Evolutionary conservation across 2,888 invertebrate genomes (phyloP).

Genomic region (Catocala nupta): DNA sequence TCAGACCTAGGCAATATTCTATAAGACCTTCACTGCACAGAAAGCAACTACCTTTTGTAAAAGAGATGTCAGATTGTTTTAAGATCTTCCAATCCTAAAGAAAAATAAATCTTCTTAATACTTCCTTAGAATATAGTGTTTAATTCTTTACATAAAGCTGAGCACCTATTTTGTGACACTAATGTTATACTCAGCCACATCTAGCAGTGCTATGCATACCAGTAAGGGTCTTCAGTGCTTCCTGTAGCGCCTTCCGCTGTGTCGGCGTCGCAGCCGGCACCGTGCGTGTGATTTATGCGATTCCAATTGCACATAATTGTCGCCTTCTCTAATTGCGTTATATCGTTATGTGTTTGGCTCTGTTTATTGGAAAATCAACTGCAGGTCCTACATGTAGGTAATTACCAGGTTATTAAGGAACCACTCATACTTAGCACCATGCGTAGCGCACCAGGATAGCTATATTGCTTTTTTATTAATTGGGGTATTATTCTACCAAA

Average conservation of each 20-base stretch:
- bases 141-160: not conserved
- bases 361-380: conserved; percentile 22
- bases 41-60: too few species aligned
- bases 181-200: conserved; percentile 42
- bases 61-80: too few species aligned
- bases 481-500: too few species aligned
- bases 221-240: conserved; percentile 74
- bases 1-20: too few species aligned
- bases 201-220: conserved; percentile 50
- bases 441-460: too few species aligned
- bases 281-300: conserved; percentile 79
- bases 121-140: too few species aligned
- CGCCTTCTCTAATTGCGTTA: conserved; percentile 59
- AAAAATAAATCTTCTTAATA: too few species aligned
- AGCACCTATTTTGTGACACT: not conserved
- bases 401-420: not conserved
- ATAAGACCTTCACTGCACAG: too few species aligned
- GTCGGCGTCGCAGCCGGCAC: conserved; percentile 71
- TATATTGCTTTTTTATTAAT: too few species aligned
- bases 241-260: conserved; percentile 78
- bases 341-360: conserved; percentile 15
- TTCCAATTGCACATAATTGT: conserved; percentile 79
- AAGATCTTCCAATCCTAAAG: too few species aligned
- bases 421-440: too few species aligned
- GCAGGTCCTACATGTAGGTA: too few species aligned